Conservation (phyloP, 2,888 invertebrate species). For the Willowsia nigromaculata region DNA sequence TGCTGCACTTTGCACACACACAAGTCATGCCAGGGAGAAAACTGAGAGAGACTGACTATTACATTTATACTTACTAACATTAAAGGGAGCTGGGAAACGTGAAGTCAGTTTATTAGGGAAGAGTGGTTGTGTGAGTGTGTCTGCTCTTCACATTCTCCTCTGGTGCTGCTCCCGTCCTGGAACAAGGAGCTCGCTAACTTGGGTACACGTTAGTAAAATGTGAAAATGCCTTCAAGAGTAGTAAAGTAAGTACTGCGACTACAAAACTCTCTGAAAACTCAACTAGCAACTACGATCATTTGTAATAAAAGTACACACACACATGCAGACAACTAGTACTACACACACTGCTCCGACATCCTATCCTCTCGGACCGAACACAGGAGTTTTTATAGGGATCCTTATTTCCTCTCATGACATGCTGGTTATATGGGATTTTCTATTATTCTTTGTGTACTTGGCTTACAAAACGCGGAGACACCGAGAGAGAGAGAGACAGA, state of each 20-base stretch:
- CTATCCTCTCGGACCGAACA: not conserved
- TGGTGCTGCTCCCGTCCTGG: not conserved
- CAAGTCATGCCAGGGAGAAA: not conserved
- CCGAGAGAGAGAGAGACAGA: constrained; percentile 28
- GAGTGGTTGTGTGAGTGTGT: not conserved
- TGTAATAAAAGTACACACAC: constrained; percentile 42
- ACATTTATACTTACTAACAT: constrained; percentile 30
- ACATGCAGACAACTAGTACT: constrained; percentile 17
- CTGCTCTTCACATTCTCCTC: not conserved
- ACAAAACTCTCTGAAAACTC: not conserved
- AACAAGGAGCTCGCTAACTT: constrained; percentile 18
- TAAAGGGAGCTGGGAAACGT: constrained; percentile 13
- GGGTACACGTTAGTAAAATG: constrained; percentile 36
- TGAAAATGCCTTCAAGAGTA: constrained; percentile 20
- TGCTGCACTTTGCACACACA: constrained; percentile 36
- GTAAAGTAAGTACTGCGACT: constrained; percentile 41
- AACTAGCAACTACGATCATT: constrained; percentile 30
- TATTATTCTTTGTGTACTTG: constrained; percentile 2
- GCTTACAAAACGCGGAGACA: not conserved
- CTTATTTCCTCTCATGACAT: constrained; percentile 27
- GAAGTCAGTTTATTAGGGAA: constrained; percentile 21
- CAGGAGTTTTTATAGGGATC: constrained; percentile 20
- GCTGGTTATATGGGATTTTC: constrained; percentile 10
- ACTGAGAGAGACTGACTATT: not conserved
- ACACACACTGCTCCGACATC: constrained; percentile 18